phyloP scores from a whole-genome alignment of 2,113 vertebrate species.

The Micromys minutus region DNA sequence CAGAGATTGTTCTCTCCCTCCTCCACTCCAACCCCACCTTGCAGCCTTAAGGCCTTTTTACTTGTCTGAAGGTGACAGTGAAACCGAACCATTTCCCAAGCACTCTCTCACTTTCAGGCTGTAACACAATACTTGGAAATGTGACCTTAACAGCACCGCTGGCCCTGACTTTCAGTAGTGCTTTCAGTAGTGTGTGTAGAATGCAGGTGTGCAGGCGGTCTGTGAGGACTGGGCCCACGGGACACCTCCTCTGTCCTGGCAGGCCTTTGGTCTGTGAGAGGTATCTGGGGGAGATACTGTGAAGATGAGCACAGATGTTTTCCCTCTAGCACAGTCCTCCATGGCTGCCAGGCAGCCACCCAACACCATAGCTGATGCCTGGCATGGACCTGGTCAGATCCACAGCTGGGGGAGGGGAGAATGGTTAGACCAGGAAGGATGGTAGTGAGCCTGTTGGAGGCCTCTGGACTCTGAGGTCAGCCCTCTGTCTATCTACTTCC shows the following conservation, averaged over 20 bases:
- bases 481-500: neutral
- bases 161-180: neutral
- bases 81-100: slow-evolving; percentile 48
- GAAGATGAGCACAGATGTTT: neutral
- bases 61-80: slow-evolving; percentile 31
- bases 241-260: neutral
- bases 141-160: neutral
- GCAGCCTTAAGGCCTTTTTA: neutral
- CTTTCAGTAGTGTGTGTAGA: neutral
- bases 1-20: neutral
- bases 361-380: neutral
- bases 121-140: neutral
- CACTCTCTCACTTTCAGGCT: slow-evolving; percentile 40
- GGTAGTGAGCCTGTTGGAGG: neutral
- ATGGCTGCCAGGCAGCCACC: neutral
- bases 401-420: neutral
- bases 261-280: neutral
- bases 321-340: neutral
- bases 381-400: neutral
- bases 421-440: neutral
- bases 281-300: neutral
- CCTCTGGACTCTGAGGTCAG: neutral
- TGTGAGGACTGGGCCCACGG: neutral
- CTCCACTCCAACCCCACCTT: neutral
- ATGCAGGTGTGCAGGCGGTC: neutral